Conservation (phyloP, 2,113 vertebrate species). For the Marmota monax region DNA sequence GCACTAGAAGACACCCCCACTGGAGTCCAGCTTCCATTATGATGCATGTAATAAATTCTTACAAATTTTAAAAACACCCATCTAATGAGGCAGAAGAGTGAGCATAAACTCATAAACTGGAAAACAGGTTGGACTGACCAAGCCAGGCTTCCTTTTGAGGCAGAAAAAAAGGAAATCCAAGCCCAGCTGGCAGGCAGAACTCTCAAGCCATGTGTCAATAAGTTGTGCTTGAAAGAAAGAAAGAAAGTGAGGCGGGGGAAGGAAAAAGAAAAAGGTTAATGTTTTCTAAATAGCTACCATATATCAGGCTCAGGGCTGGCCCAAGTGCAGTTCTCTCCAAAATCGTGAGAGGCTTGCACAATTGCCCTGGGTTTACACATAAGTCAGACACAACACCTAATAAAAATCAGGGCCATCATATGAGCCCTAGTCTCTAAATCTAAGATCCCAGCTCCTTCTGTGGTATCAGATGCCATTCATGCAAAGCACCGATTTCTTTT, state of each 20-base stretch:
- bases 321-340: not conserved
- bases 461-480: not conserved
- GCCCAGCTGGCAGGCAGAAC: not conserved
- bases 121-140: not conserved
- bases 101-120: not conserved
- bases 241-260: not conserved
- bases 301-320: not conserved
- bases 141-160: not conserved
- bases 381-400: not conserved
- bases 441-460: not conserved
- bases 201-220: not conserved
- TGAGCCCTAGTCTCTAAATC: not conserved
- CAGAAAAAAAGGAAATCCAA: not conserved
- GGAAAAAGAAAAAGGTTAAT: not conserved
- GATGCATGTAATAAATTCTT: not conserved
- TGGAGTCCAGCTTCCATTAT: not conserved
- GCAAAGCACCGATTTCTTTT: not conserved
- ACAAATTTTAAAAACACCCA: not conserved
- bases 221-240: not conserved
- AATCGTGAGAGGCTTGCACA: not conserved
- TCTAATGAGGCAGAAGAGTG: not conserved
- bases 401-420: too few relatives aligned
- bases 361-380: not conserved
- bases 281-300: not conserved
- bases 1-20: not conserved